phyloP scores from a whole-genome alignment of 35 echinoderm and acorn worm species.

The Strongylocentrotus purpuratus region DNA sequence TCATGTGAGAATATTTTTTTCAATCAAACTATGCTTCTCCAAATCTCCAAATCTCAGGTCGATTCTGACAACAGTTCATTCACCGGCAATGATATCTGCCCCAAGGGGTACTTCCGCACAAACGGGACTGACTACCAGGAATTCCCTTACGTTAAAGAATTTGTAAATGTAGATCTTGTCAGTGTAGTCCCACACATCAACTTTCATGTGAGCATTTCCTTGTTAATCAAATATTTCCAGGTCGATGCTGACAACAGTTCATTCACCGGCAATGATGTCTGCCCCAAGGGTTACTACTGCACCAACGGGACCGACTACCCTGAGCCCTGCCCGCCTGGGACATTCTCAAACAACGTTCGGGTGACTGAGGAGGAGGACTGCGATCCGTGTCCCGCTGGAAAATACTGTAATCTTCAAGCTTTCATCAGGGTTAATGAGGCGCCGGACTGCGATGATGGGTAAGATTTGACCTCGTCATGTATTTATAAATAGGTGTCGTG shows the following conservation, averaged over 20 bases:
- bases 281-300: constrained; percentile 93
- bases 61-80: constrained; percentile 74
- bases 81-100: constrained; percentile 95
- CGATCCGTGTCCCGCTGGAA: constrained; percentile 81
- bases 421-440: constrained; percentile 91
- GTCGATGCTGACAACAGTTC: constrained; percentile 71
- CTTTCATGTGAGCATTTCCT: background rate
- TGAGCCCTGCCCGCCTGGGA: constrained; percentile 89
- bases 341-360: constrained; percentile 82
- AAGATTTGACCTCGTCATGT: background rate
- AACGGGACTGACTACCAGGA: constrained; percentile 96
- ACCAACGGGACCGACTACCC: constrained; percentile 95
- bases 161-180: background rate
- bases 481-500: background rate
- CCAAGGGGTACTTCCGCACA: constrained; percentile 84
- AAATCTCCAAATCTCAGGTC: constrained; percentile 66
- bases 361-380: constrained; percentile 79
- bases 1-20: background rate
- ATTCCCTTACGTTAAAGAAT: background rate
- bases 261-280: constrained; percentile 96
- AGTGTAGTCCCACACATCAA: background rate
- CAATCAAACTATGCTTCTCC: too few species aligned
- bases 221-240: constrained; percentile 20
- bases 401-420: constrained; percentile 87
- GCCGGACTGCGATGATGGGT: constrained; percentile 82